Base-by-base conservation (phyloP, 2,797 vertebrate species). In the Poeciliopsis presidionis region DNA sequence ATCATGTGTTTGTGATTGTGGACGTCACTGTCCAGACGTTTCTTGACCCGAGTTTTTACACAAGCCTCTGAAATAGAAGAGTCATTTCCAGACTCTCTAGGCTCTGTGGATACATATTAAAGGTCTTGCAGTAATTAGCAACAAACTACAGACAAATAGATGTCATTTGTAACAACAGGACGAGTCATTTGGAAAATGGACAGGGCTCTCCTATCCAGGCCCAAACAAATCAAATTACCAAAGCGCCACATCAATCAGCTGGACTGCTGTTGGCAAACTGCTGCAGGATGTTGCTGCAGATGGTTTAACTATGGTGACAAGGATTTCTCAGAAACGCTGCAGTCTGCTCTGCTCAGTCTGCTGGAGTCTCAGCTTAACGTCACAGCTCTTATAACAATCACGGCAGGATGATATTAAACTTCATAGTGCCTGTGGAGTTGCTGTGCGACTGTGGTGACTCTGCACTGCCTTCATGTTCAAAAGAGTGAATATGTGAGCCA, bases 141-240 rank as follows among this genome's bases (percentile, higher is more conserved):
- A 22, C 79, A 69, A 76, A 72, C 63, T 47, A 70, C 33, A 73
- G 53, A 82, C 72, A 79, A 47, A 80, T 51, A 73, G 57, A 70
- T 3, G 18, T 11, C 73, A 75, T 77, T 74, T 67, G 28, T 78
- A 78, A 78, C 81, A 63, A 81, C 25, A 74, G 47, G 7, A 69
- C 57, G 73, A 86, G 59, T 75, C 81, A 81, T 72, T 78, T 78
- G 65, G 71, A 76, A 73, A 85, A 88, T 77, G 79, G 82, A 79
- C 76, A 45, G 70, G 63, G 59, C 72, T 87, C 22, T 61, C 53
- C 79, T 87, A 74, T 90, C 47, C 76, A 39, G 47, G 45, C 43
- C 61, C 77, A 82, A 85, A 86, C 85, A 84, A 88, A 91, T 90
- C 61, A 87, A 87, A 91, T 91, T 81, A 90, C 76, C 76, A 84